Conservation (phyloP, 2,888 invertebrate genomes). For the Tinea trinotella region DNA sequence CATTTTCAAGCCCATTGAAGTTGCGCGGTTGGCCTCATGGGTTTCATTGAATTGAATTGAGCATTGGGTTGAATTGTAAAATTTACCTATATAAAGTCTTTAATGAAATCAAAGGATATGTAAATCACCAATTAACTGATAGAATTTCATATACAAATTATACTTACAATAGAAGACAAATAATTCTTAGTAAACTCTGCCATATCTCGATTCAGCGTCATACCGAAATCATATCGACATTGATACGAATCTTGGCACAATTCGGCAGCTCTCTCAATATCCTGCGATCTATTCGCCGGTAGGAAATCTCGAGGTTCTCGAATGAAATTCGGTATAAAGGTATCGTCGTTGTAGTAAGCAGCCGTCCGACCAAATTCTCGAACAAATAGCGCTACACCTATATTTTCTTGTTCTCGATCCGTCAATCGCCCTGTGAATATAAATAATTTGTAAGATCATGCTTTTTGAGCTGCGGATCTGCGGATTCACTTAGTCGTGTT, state of each 20-base stretch:
- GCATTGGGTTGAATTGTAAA: too few relatives aligned
- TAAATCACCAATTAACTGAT: too few relatives aligned
- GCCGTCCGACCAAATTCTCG: conserved; percentile 86
- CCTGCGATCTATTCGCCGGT: conserved; percentile 78
- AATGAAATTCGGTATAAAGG: conserved; percentile 83
- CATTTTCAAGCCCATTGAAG: too few relatives aligned
- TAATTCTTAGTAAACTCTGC: conserved; percentile 91
- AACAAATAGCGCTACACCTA: conserved; percentile 84
- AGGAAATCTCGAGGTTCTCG: conserved; percentile 80
- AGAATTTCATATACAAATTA: too few relatives aligned
- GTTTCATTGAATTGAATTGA: too few relatives aligned
- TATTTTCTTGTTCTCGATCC: conserved; percentile 79
- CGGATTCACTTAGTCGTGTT: too few relatives aligned
- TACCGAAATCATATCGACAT: conserved; percentile 90
- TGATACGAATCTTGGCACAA: conserved; percentile 88
- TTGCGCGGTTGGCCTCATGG: too few relatives aligned
- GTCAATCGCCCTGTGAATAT: conserved; percentile 82
- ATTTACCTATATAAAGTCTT: too few relatives aligned
- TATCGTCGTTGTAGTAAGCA: conserved; percentile 83
- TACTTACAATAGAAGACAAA: conserved; percentile 74
- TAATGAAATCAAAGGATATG: too few relatives aligned
- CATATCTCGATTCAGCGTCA: conserved; percentile 87
- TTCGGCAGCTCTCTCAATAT: conserved; percentile 75
- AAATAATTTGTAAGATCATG: neutral
- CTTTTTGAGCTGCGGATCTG: too few relatives aligned